A percentile compares a stretch with the other conserved stretches of the same genome.
These are phyloP conservation scores for Chrysolina americana DNA, from an alignment of 2,888 invertebrate species.

Conservation along the genomic window DNA sequence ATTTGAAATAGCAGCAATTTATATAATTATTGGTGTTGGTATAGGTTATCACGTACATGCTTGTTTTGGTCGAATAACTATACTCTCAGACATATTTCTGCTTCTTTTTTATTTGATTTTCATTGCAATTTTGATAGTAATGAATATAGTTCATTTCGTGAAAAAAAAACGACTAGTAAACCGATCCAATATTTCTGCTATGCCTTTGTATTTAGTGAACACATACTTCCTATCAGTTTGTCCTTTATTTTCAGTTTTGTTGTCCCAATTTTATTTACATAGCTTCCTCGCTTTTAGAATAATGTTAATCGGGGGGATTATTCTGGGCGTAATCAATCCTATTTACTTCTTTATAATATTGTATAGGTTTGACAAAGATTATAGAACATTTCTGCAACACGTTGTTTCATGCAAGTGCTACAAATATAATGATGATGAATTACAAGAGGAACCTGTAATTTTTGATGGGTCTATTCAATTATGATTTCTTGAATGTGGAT, in stretches of 20 bases:
- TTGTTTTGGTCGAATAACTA: slow-evolving; percentile 18
- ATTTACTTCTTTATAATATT: slow-evolving; percentile 43
- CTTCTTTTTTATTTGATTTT: slow-evolving; percentile 33
- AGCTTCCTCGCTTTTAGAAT: not conserved
- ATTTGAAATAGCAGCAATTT: slow-evolving; percentile 26
- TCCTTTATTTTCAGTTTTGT: slow-evolving; percentile 20
- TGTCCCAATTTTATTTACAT: not conserved
- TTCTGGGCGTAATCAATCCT: slow-evolving; percentile 37
- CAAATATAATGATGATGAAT: slow-evolving; percentile 39
- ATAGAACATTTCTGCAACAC: slow-evolving; percentile 38
- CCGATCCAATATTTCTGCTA: slow-evolving; percentile 25
- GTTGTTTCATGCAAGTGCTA: slow-evolving; percentile 38
- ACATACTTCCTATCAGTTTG: slow-evolving; percentile 33
- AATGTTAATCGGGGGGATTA: slow-evolving; percentile 22
- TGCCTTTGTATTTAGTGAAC: slow-evolving; percentile 38
- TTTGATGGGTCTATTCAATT: slow-evolving; percentile 36
- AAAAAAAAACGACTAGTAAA: slow-evolving; percentile 36
- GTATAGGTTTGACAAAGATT: slow-evolving; percentile 41
- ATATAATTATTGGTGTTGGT: slow-evolving; percentile 29
- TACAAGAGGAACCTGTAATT: slow-evolving; percentile 39
- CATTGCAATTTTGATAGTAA: slow-evolving; percentile 39
- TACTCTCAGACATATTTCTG: slow-evolving; percentile 25
- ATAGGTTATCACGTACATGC: slow-evolving; percentile 27
- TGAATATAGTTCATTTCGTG: slow-evolving; percentile 42
- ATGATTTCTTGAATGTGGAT: slow-evolving; percentile 7